Evolutionary conservation across 2,888 invertebrate genomes (phyloP), one percentile per base, ranked within the genome.

Genomic region (Ptilodon capucinus): DNA sequence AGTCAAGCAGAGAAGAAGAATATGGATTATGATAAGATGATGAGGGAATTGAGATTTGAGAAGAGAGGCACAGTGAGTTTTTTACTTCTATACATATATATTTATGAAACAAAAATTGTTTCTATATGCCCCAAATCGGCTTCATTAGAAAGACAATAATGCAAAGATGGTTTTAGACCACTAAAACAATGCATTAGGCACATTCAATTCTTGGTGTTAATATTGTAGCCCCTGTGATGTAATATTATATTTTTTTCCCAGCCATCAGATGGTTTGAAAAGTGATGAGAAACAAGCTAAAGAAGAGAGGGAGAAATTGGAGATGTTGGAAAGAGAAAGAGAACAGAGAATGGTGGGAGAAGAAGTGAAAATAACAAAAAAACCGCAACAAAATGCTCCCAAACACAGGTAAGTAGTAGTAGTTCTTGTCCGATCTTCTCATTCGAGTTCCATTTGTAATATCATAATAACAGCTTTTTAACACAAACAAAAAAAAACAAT

Each of bases 31-130:
- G 98, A 98, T 82, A 95, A 94, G 61, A 91, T 95, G 55, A 94
- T 97, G 76, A 92, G 94, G 42, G 94, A 96, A 74, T 91, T 98
- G 71, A 94, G 93, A 68, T 97, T 97, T 85, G 98, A 97, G 73
- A 94, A 95, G 23, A 92, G 95, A 55, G 96, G 96, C 40, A 92
- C 91, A 9, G 48, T 40, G 19, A 13, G 30, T 40, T 32, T 13
- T 17, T n/a, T 2, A 18, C 41, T 6, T 36, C 4, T 14, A 34
- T 14, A 34, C 14, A 16, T 28, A 28, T 9, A 3, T 8, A 28
- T 11, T 11, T n/a, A 28, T 11, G 9, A 28, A 28, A 28, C n/a
- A n/a, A n/a, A n/a, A n/a, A n/a, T n/a, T n/a, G n/a, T n/a, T n/a
- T n/a, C n/a, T n/a, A n/a, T n/a, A n/a, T n/a, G n/a, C n/a, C n/a